These are phyloP conservation scores for Erebia ligea DNA, from an alignment of 2,888 invertebrate genomes.

Conservation along the genomic window DNA sequence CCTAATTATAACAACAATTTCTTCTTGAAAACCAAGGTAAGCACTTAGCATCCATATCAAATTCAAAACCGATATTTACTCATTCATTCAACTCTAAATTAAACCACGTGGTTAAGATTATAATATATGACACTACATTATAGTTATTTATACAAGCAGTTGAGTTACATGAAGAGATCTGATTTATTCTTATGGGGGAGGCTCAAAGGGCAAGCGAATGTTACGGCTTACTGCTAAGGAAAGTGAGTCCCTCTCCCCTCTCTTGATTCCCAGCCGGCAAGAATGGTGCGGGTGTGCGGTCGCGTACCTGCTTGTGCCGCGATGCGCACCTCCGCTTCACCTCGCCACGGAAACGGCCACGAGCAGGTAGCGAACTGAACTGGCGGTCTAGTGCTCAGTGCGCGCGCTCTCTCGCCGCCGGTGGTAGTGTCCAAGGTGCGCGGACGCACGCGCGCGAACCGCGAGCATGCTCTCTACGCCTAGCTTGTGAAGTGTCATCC, in stretches of 20 bases:
- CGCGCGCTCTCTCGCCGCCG: conserved; percentile 81
- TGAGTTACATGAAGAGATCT: conserved; percentile 3
- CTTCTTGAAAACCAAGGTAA: no score
- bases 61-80: no score
- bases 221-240: conserved; percentile 30
- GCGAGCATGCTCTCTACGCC: conserved; percentile 72
- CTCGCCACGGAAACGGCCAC: conserved; percentile 66
- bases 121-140: background rate
- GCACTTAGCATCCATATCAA: no score
- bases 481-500: conserved; percentile 74
- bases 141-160: background rate
- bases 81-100: no score
- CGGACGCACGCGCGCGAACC: conserved; percentile 66
- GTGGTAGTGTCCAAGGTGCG: conserved; percentile 79
- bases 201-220: conserved; percentile 30
- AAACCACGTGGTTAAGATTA: background rate
- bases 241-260: conserved; percentile 38
- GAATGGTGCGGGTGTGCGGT: conserved; percentile 51
- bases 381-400: conserved; percentile 62
- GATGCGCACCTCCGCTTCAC: conserved; percentile 79
- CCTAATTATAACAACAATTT: no score
- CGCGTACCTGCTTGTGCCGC: conserved; percentile 59
- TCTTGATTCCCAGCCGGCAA: conserved; percentile 46
- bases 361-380: conserved; percentile 68
- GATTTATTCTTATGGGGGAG: conserved; percentile 24